Base-by-base conservation (phyloP, 2,888 invertebrate genomes). In the Caenorhabditis uteleia region DNA sequence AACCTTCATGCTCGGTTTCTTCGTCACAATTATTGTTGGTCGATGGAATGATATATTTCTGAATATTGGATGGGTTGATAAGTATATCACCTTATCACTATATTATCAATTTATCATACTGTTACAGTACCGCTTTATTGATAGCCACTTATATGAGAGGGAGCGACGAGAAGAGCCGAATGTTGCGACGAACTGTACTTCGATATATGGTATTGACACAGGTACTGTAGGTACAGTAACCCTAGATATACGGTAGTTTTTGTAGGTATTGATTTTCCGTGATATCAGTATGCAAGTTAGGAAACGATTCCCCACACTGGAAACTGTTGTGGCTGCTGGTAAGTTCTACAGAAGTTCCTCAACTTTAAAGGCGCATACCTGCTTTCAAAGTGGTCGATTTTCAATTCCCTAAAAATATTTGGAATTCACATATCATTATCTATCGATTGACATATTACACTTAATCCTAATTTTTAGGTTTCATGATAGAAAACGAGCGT, bases 131-230 rank as follows among this genome's bases (percentile, higher is more conserved):
- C 7, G 77, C 79, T 14, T 67, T 79, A 1, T 44, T 68, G 3
- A 54, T 79, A 6, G 58, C 76, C 23, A 70, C 70, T 18, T 74
- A 78, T 50, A 51, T 79, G 10, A 56, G 73, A 18, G 80, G 80
- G 18, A 55, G 27, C 16, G 80, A 80, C 40, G 72, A 74, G 40
- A 66, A 77, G 46, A 72, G 70, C 44, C 51, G 68, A 29, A 68
- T 74, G 26, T n/a, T 69, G 18, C 48, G 77, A 20, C 54, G 80
- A 33, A 81, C 74, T 36, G 57, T 75, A 8, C 34, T 80, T 3
- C 64, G 79, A 5, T 80, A 80, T 43, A 48, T 80, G 61, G 79
- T 77, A 14, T 57, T 80, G 6, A 75, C 80, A 3, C 80, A 80
- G 66, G 79, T 79, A n/a, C n/a, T n/a, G n/a, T n/a, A n/a, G n/a